Evolutionary conservation across 2,797 vertebrate species (phyloP).

Genomic region (Arremon brunneinucha): DNA sequence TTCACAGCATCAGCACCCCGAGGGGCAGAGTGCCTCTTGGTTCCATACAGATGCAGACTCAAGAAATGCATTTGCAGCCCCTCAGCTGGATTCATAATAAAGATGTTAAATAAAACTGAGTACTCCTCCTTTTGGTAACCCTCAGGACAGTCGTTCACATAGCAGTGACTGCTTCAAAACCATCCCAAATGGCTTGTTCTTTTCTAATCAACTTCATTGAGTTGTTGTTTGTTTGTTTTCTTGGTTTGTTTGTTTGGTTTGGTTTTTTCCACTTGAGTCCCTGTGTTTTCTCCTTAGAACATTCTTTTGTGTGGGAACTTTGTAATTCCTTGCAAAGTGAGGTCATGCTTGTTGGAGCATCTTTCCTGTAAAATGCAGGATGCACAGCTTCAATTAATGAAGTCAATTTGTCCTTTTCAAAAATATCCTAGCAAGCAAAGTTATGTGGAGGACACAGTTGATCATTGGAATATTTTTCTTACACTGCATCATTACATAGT

Average conservation of each 20-base stretch:
- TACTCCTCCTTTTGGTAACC: neutral
- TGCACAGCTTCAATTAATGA: slow-evolving; percentile 4
- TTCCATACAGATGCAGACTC: neutral
- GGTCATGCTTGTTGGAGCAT: neutral
- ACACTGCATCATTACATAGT: neutral
- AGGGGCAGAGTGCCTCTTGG: rapidly evolving
- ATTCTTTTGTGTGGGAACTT: neutral
- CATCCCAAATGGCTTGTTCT: neutral
- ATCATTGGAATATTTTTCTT: neutral
- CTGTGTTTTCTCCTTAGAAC: neutral
- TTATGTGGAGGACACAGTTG: neutral
- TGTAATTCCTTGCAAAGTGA: neutral
- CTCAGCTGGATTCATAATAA: neutral
- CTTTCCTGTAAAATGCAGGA: neutral
- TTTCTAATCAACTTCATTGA: neutral
- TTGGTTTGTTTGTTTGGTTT: neutral
- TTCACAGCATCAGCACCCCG: neutral
- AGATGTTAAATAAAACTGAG: neutral
- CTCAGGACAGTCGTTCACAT: neutral
- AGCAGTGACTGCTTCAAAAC: neutral
- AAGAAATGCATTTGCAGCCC: neutral
- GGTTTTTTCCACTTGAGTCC: neutral
- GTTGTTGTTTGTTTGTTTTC: neutral
- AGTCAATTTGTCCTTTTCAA: slow-evolving; percentile 19
- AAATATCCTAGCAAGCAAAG: neutral